Base-by-base conservation (phyloP, 2,113 vertebrate genomes). In the Pituophis catenifer region DNA sequence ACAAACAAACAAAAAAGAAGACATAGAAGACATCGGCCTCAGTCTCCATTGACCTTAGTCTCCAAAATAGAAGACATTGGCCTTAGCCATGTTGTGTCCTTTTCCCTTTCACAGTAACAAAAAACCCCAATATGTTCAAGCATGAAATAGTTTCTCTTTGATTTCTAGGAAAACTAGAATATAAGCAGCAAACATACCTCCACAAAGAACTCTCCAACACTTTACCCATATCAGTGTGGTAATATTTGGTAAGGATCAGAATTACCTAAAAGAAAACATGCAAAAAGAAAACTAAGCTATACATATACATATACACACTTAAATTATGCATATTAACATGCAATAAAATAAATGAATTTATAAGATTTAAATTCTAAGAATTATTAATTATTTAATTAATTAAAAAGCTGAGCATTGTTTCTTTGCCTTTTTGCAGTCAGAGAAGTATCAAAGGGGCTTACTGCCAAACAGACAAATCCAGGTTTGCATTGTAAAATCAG, bases 221-320 rank as follows among this genome's bases (percentile, higher is more conserved):
- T 96, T 99, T 99, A 70, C 98, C 99, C 96, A 99, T 99, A 95
- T 99, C 99, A 2, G 99, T 98, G 1, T 99, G 99, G 97, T 99
- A 99, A 95, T 99, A 99, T 96, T 99, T 99, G 29, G 99, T 99
- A 95, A 99, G 98, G 96, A 99, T 99, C 95, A 99, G 97, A 97
- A 99, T 99, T 91, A 99, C 99, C 99, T 99, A 96, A 33, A 96
- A 93, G 26, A 58, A 94, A 94, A 93, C 55, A 96, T 90, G 10
- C 1, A 96, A 93, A 92, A 94, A 93, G 89, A 81, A 13, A 86
- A 55, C 50, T 19, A 19, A 88, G 52, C n/a, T 88, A 93, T 75
- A 70, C 65, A 70, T n/a, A 33, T n/a, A 70, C 15, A 38, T 38
- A 38, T 38, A 70, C 65, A 70, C 24, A 86, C 0, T 91, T 90